phyloP scores from a whole-genome alignment of 2,797 vertebrate genomes.

The Neosilurus mollespiculum region DNA sequence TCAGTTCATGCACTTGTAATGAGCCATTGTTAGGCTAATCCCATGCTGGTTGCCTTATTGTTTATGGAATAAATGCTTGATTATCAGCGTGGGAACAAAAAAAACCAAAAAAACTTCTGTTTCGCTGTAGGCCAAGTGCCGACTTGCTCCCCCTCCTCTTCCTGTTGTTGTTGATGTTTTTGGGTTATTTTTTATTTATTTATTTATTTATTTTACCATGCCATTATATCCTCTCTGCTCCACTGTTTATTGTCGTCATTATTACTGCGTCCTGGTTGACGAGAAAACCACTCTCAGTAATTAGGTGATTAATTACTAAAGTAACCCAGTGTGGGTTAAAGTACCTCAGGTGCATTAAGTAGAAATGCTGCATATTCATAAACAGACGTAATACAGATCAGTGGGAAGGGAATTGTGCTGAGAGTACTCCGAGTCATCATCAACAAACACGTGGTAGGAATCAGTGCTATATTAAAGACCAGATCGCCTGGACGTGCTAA shows the following conservation, averaged over 20 bases:
- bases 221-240: slow-evolving; percentile 50
- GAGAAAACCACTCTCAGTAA: slow-evolving; percentile 68
- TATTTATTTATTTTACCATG: slow-evolving; percentile 26
- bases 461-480: not conserved
- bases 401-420: slow-evolving; percentile 1
- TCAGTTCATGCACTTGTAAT: slow-evolving; percentile 74
- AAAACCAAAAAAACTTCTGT: slow-evolving; percentile 16
- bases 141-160: slow-evolving; percentile 64
- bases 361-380: slow-evolving; percentile 50
- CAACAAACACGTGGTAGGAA: slow-evolving; percentile 6
- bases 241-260: slow-evolving; percentile 66
- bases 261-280: slow-evolving; percentile 68
- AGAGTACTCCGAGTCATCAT: slow-evolving; percentile 7
- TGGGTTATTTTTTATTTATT: slow-evolving; percentile 52
- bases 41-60: slow-evolving; percentile 74
- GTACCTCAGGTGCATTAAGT: slow-evolving; percentile 49
- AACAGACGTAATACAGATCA: slow-evolving; percentile 19
- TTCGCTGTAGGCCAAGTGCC: slow-evolving; percentile 64
- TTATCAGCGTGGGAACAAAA: slow-evolving; percentile 69
- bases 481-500: not conserved
- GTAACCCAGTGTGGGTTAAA: slow-evolving; percentile 68
- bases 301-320: slow-evolving; percentile 71
- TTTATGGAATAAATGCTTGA: slow-evolving; percentile 78
- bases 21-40: slow-evolving; percentile 80
- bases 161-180: slow-evolving; percentile 62